A percentile compares a stretch with the other conserved stretches of the same genome.
Conservation (phyloP, 2,113 vertebrate genomes). For the Phyllopteryx taeniolatus region DNA sequence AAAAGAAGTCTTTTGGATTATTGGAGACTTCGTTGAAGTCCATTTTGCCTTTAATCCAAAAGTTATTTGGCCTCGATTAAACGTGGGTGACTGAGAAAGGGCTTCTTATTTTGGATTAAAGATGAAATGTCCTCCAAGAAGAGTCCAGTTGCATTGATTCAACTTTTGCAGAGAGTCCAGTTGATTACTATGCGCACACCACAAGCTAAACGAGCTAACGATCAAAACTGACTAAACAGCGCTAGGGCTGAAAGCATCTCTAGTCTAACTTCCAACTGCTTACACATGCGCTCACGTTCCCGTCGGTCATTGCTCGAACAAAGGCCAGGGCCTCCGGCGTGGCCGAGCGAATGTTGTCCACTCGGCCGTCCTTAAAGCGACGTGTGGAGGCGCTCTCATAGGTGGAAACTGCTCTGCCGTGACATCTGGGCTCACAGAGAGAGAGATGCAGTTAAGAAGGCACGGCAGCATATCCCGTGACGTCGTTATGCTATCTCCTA, state of each 20-base stretch:
- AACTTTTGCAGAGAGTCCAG: no score
- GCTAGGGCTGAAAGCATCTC: neutral
- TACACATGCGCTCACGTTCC: conserved; percentile 67
- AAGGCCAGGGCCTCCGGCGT: conserved; percentile 85
- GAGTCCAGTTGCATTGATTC: no score
- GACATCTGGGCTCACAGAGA: conserved; percentile 73
- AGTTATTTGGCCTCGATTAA: no score
- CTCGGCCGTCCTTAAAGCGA: conserved; percentile 85
- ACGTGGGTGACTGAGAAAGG: no score
- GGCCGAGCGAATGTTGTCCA: conserved; percentile 95
- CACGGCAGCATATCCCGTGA: neutral
- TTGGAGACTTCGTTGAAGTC: no score
- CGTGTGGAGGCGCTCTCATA: conserved; percentile 97
- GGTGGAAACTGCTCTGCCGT: conserved; percentile 80
- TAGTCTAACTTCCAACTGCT: conserved; percentile 18
- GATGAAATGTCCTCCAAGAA: no score
- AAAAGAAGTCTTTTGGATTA: no score
- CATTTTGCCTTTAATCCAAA: no score
- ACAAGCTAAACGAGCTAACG: neutral
- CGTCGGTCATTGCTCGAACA: conserved; percentile 82
- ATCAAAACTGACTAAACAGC: neutral
- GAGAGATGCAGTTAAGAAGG: neutral
- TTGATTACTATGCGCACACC: no score
- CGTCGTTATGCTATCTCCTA: conserved; percentile 34
- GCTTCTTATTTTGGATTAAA: no score